phyloP scores from a whole-genome alignment of 2,113 vertebrate species.

The Cryptotis parvus region DNA sequence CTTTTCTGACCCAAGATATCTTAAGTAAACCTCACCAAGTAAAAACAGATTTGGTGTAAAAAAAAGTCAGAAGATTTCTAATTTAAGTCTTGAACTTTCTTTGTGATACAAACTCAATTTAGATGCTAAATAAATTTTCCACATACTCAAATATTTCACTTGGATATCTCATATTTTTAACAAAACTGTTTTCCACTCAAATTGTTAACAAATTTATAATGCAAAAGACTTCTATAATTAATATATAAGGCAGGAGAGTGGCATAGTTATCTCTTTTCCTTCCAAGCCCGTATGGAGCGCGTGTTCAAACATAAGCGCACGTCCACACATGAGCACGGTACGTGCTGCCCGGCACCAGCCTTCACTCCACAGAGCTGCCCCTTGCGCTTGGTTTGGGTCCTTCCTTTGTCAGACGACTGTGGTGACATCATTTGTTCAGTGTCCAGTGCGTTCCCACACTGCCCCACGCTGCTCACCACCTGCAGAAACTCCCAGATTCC shows the following conservation, averaged over 20 bases:
- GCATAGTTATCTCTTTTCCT: conserved; percentile 56
- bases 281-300: too few relatives aligned
- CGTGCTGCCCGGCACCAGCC: too few relatives aligned
- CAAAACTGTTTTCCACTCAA: conserved; percentile 59
- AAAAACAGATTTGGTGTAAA: not conserved
- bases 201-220: conserved; percentile 72
- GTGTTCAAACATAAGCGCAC: too few relatives aligned
- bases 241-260: conserved; percentile 72
- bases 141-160: conserved; percentile 49
- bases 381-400: too few relatives aligned
- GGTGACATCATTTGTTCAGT: too few relatives aligned
- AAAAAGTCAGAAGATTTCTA: conserved; percentile 4
- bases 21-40: not conserved
- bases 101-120: conserved; percentile 35
- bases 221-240: conserved; percentile 76
- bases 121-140: conserved; percentile 39
- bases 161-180: conserved; percentile 61
- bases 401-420: too few relatives aligned
- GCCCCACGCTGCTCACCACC: too few relatives aligned
- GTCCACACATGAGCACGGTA: too few relatives aligned
- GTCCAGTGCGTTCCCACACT: too few relatives aligned
- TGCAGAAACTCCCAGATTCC: too few relatives aligned
- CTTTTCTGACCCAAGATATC: not conserved
- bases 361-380: too few relatives aligned
- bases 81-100: conserved; percentile 41